Percentiles rank a stretch among this genome's conserved stretches.
Conservation (phyloP, 2,113 vertebrate species). For the Pelecanus crispus region DNA sequence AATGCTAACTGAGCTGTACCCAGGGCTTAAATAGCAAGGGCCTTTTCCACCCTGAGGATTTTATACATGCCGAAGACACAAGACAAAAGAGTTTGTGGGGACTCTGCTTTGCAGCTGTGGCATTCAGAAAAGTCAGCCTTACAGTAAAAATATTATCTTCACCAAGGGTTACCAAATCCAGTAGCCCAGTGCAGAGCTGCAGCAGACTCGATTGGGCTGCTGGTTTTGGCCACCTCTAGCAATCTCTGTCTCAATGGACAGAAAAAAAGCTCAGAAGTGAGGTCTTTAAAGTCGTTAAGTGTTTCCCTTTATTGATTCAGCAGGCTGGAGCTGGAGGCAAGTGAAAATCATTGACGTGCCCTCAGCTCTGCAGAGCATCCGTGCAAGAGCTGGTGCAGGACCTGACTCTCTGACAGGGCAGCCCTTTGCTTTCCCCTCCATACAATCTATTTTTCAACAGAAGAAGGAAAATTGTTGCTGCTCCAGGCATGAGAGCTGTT, state of each 20-base stretch:
- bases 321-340: neutral
- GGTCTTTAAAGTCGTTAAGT: neutral
- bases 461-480: neutral
- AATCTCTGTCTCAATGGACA: neutral
- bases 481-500: neutral
- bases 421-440: neutral
- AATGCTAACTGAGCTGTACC: neutral
- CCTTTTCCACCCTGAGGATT: neutral
- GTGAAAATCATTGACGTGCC: accelerated
- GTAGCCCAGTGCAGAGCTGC: neutral
- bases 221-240: neutral
- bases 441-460: neutral
- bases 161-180: neutral
- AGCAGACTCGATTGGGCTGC: neutral
- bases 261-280: neutral
- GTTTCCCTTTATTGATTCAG: neutral
- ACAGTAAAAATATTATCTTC: neutral
- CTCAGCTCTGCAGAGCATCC: neutral
- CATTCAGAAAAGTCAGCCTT: neutral
- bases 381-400: neutral
- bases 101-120: neutral
- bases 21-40: neutral
- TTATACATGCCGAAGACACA: neutral
- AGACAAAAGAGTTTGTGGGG: neutral
- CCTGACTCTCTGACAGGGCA: neutral